Conservation (phyloP, 92 coral and sea anemone genomes). For the Paragorgia papillata region DNA sequence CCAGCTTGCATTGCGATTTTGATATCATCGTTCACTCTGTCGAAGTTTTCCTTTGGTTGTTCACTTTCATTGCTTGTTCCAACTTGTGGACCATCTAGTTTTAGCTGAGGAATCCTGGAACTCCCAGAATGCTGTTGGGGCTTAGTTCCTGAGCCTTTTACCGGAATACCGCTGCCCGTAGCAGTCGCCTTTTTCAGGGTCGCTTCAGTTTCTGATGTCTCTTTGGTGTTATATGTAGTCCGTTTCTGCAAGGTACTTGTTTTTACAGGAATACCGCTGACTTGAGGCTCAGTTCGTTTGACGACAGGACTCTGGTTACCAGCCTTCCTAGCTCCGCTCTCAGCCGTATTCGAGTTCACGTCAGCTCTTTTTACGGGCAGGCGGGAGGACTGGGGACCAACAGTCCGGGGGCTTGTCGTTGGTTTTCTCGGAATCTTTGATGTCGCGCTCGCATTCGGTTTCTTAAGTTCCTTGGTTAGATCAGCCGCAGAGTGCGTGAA, state of each 20-base stretch:
- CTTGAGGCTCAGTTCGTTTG: conserved; percentile 25
- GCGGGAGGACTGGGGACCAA: conserved; percentile 26
- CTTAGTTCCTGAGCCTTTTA: conserved; percentile 8
- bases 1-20: conserved; percentile 31
- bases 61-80: not conserved
- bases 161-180: conserved; percentile 31
- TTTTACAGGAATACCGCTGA: conserved; percentile 24
- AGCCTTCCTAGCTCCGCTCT: conserved; percentile 1
- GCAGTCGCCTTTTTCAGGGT: not conserved
- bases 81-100: conserved; percentile 2
- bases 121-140: conserved; percentile 30
- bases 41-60: conserved; percentile 9
- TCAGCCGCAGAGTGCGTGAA: not conserved
- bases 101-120: conserved; percentile 6
- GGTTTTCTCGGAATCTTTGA: conserved; percentile 26
- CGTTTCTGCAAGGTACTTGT: not conserved
- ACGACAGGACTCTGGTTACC: not conserved
- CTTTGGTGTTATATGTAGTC: not conserved
- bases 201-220: not conserved
- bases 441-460: not conserved
- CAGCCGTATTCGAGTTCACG: conserved; percentile 16
- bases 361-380: conserved; percentile 18
- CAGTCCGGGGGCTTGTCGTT: not conserved
- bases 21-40: conserved; percentile 4
- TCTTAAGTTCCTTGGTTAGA: not conserved